Evolutionary conservation across 1,140 invertebrate genomes (phyloP).

Genomic region (Brachionus koreanus): DNA sequence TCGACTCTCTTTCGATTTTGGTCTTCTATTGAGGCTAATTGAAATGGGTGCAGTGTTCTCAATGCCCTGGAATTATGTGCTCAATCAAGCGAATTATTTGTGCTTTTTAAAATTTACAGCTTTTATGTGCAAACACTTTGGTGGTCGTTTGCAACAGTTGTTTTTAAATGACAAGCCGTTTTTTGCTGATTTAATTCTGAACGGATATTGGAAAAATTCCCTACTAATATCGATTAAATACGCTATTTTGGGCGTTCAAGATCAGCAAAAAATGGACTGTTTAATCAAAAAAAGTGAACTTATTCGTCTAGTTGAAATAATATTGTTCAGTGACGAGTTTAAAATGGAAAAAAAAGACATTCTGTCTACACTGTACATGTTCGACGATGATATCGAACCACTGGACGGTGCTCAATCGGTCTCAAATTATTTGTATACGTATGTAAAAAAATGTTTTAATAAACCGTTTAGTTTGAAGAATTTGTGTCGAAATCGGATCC

Average conservation of each 20-base stretch:
- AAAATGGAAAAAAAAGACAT: neutral
- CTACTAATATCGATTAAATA: conserved; percentile 19
- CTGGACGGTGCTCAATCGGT: neutral
- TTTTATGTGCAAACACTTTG: conserved; percentile 12
- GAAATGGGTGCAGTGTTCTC: conserved; percentile 14
- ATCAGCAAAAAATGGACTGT: neutral
- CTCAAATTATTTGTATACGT: neutral
- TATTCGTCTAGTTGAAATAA: neutral
- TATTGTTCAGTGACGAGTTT: conserved; percentile 7
- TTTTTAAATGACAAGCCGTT: neutral
- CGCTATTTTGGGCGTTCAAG: neutral
- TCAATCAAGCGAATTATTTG: neutral
- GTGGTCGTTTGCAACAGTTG: neutral
- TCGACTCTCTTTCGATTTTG: neutral
- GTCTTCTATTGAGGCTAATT: neutral
- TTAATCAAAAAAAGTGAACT: neutral
- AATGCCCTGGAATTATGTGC: conserved; percentile 29
- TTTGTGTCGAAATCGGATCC: neutral
- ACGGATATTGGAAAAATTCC: conserved; percentile 24
- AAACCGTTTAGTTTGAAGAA: conserved; percentile 17
- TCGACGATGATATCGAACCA: neutral
- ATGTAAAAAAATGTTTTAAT: neutral
- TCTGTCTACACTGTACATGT: neutral
- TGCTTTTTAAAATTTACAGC: conserved; percentile 2
- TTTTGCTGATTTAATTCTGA: conserved; percentile 12